Evolutionary conservation across 1,140 invertebrate genomes (phyloP).

Genomic region (Drosophila suzukii): DNA sequence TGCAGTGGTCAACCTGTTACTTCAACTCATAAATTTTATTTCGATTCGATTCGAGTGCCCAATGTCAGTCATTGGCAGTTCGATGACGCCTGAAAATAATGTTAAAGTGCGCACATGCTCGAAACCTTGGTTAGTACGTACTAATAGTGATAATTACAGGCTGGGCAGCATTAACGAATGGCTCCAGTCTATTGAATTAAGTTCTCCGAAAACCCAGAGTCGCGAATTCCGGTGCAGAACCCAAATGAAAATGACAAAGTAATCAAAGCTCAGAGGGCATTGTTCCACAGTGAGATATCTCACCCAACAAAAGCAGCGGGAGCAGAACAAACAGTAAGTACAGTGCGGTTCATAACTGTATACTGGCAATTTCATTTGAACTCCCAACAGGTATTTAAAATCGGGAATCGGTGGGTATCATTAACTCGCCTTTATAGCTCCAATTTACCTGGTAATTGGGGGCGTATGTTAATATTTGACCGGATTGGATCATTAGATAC

Average conservation of each 20-base stretch:
- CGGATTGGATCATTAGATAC: slow-evolving; percentile 5
- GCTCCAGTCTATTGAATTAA: slow-evolving; percentile 43
- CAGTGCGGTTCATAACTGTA: slow-evolving; percentile 6
- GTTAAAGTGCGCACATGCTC: background rate
- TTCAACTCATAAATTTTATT: slow-evolving; percentile 2
- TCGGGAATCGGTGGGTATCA: background rate
- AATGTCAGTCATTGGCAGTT: background rate
- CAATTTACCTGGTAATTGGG: slow-evolving; percentile 11
- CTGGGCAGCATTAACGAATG: slow-evolving; percentile 17
- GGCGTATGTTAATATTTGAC: slow-evolving; percentile 12
- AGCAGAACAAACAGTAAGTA: slow-evolving; percentile 8
- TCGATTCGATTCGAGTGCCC: slow-evolving; percentile 1
- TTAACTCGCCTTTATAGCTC: slow-evolving; percentile 5
- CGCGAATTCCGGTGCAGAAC: background rate
- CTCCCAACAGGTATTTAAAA: slow-evolving; percentile 6
- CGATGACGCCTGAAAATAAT: slow-evolving; percentile 2
- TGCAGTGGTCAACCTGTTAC: slow-evolving; percentile 7
- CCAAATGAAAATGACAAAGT: slow-evolving; percentile 2
- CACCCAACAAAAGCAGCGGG: slow-evolving; percentile 1
- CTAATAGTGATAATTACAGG: slow-evolving; percentile 49
- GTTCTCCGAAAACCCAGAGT: slow-evolving; percentile 11
- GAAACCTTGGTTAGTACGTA: slow-evolving; percentile 10
- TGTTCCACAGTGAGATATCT: slow-evolving; percentile 11
- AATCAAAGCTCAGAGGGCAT: slow-evolving; percentile 30
- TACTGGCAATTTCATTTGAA: background rate